A percentile compares a stretch with the other conserved stretches of the same genome.
Evolutionary conservation across 1,140 invertebrate species (phyloP).

Genomic region (Apis florea): DNA sequence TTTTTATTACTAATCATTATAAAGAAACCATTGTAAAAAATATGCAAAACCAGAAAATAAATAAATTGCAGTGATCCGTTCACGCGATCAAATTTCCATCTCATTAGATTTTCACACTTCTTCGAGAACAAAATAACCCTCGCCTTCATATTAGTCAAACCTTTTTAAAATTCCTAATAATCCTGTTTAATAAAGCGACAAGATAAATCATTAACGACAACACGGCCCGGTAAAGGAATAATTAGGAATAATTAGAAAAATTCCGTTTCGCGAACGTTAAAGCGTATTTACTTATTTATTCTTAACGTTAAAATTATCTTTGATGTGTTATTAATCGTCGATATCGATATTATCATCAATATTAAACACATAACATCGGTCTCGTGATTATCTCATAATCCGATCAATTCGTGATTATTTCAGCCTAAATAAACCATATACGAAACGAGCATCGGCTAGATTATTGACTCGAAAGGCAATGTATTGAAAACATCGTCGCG

Average conservation of each 20-base stretch:
- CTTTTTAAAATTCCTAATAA: constrained; percentile 3
- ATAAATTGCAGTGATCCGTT: background rate
- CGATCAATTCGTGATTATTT: background rate
- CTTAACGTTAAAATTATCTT: background rate
- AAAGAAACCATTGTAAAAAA: background rate
- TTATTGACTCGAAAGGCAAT: background rate
- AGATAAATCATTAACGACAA: background rate
- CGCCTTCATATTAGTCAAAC: background rate
- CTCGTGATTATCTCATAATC: background rate
- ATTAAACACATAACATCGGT: background rate
- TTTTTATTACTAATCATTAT: background rate
- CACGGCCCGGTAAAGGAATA: background rate
- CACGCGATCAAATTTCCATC: background rate
- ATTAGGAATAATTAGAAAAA: background rate
- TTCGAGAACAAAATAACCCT: background rate
- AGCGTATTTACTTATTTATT: background rate
- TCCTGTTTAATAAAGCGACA: background rate
- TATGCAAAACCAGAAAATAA: background rate
- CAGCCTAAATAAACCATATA: background rate
- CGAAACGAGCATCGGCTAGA: background rate
- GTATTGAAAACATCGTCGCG: background rate
- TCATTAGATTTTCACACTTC: background rate
- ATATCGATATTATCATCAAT: background rate
- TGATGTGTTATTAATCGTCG: background rate
- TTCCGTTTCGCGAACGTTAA: background rate